Evolutionary conservation across 2,888 invertebrate species (phyloP).

Genomic region (Bembecia ichneumoniformis): DNA sequence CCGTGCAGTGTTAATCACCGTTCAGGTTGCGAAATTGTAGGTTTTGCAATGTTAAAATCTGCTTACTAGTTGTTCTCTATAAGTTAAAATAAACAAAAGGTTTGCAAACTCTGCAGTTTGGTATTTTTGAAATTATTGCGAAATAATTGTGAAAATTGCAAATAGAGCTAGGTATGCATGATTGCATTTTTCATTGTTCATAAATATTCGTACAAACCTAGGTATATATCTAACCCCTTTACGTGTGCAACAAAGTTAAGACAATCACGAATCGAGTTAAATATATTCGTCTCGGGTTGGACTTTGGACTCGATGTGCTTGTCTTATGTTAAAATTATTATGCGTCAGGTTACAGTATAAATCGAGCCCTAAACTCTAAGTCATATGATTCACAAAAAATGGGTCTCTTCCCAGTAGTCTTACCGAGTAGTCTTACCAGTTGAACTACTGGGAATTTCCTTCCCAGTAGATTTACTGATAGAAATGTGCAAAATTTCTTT

Average conservation of each 20-base stretch:
- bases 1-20: not conserved
- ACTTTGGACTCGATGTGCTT: constrained; percentile 21
- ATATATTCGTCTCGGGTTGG: constrained; percentile 19
- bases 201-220: no score
- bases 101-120: not conserved
- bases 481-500: no score
- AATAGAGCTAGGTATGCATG: no score
- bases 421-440: no score
- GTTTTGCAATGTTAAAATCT: not conserved
- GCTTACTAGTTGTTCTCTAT: not conserved
- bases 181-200: no score
- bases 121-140: not conserved
- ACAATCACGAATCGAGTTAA: constrained; percentile 24
- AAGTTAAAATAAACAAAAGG: not conserved
- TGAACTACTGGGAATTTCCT: no score
- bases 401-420: no score
- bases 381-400: not conserved
- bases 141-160: not conserved
- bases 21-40: not conserved
- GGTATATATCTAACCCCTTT: constrained; percentile 34
- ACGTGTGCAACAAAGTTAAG: constrained; percentile 18
- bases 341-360: not conserved
- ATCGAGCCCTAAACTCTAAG: not conserved
- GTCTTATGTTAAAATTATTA: not conserved
- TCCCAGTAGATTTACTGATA: no score